Evolutionary conservation across 1,140 invertebrate species (phyloP), one percentile per base, ranked within the genome.

Genomic region (Nixonia krombeini): DNA sequence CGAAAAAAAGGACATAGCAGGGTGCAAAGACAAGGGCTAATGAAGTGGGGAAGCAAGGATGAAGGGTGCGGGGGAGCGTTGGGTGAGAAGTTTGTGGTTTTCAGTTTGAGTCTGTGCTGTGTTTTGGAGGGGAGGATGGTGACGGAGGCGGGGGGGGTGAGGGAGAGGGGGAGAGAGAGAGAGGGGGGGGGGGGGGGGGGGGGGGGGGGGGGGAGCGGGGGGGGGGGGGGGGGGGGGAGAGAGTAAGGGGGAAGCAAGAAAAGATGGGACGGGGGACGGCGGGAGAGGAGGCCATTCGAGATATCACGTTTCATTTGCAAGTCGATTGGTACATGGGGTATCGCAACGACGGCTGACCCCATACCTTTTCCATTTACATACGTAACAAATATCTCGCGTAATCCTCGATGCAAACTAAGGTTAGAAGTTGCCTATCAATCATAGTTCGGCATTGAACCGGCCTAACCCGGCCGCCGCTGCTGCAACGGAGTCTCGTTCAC

Each of bases 401-500:
- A 73, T 68, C 71, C 38, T 58, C 55, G 64, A 73, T 70, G 67
- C 67, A 65, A 70, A 70, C 63, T 73, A 59, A 73, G 71, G 71
- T 81, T 79, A 80, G 69, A 75, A 73, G 74, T 77, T 77, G 72
- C 68, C 77, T 67, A 80, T 80, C 78, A 80, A 80, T 80, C 76
- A 81, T 67, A 66, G 56, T 73, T 76, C 70, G 76, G 63, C 80
- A 80, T 81, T 79, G 79, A 80, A 79, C 71, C 65, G 46, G 50
- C 64, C 64, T 76, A 79, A 79, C 73, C 71, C 72, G 40, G 56
- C 21, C 8, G 37, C 37, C 17, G 18, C 37, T 45, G 56, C 21
- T 10, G 37, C 37, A 40, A 40, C 37, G 10, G 16, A 40, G 44
- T 29, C 51, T 58, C 33, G 45, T 59, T 63, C 42, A 41, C 49